Conservation (phyloP, 2,888 invertebrate genomes). For the Netelia melanura region DNA sequence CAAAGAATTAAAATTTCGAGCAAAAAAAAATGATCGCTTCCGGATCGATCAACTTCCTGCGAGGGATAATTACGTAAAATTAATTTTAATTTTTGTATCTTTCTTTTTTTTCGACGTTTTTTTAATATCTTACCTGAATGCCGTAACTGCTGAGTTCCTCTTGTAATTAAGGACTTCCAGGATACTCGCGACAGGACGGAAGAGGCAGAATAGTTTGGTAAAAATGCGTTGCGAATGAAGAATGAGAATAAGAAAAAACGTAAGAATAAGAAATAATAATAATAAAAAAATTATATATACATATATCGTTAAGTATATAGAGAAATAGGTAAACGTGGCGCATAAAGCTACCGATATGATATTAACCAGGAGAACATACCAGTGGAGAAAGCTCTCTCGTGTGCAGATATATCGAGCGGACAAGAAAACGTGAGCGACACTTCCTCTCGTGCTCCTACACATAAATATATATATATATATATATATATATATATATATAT, state of each 20-base stretch:
- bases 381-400: conserved; percentile 24
- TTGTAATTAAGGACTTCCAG: conserved; percentile 42
- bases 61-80: neutral
- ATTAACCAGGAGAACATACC: conserved; percentile 15
- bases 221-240: neutral
- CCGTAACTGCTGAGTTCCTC: conserved; percentile 12
- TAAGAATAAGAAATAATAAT: neutral
- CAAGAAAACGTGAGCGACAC: conserved; percentile 80
- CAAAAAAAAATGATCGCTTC: too few relatives aligned
- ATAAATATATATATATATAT: conserved; percentile 22
- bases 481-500: conserved; percentile 31
- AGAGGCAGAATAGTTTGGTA: conserved; percentile 8
- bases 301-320: conserved; percentile 39
- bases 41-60: neutral
- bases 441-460: conserved; percentile 77
- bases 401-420: conserved; percentile 43
- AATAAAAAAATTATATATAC: neutral
- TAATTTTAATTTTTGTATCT: neutral
- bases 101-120: neutral
- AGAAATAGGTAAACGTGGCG: neutral
- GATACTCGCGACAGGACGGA: conserved; percentile 33
- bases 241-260: conserved; percentile 1
- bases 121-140: neutral
- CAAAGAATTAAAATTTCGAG: neutral
- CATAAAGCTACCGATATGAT: conserved; percentile 27